phyloP scores from a whole-genome alignment of 2,113 vertebrate genomes.

The Platycercus adscitus region DNA sequence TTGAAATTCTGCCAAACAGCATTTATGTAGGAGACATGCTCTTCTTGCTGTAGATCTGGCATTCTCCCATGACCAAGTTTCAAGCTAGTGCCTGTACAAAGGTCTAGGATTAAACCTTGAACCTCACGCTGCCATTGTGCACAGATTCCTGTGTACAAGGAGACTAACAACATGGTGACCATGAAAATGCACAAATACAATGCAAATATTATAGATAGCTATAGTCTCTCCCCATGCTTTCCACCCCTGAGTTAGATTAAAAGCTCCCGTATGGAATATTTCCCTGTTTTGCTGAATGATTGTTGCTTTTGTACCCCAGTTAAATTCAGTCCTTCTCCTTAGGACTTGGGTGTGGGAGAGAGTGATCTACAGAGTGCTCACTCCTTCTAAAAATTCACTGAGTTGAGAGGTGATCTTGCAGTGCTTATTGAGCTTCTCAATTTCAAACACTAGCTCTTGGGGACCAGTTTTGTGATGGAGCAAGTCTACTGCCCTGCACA shows the following conservation, averaged over 20 bases:
- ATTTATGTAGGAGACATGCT: background rate
- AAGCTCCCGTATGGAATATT: background rate
- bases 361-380: background rate
- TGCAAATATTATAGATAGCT: background rate
- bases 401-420: background rate
- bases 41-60: background rate
- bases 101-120: background rate
- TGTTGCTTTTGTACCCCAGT: background rate
- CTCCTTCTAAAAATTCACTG: background rate
- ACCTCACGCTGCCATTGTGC: background rate
- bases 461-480: background rate
- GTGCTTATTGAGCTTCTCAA: background rate
- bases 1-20: background rate
- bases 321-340: background rate
- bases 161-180: background rate
- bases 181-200: background rate
- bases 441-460: background rate
- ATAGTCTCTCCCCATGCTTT: background rate
- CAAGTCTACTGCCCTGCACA: background rate
- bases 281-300: background rate
- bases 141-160: background rate
- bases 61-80: background rate
- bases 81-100: background rate
- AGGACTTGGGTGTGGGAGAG: background rate
- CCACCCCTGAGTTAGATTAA: background rate